These are phyloP conservation scores for Paguma larvata DNA, from an alignment of 2,797 vertebrate species.

Conservation along the genomic window DNA sequence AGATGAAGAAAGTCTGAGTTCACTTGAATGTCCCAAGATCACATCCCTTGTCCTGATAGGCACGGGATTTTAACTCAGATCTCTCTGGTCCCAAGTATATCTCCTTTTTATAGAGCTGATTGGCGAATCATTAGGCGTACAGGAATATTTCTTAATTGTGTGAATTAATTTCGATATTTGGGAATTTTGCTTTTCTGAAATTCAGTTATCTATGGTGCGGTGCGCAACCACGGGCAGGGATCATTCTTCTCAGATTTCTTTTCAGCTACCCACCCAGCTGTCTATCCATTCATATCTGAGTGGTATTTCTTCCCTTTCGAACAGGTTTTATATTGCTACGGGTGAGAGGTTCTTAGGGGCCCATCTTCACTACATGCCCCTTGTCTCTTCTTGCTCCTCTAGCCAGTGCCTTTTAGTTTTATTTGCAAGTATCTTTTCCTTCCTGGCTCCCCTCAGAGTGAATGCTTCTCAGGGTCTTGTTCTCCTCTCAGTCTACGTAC, in stretches of 20 bases:
- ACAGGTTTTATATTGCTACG: neutral
- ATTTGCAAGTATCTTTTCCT: neutral
- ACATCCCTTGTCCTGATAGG: neutral
- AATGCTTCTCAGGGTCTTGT: neutral
- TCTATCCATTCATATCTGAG: neutral
- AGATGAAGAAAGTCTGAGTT: neutral
- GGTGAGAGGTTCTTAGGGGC: too few species aligned
- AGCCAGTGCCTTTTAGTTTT: neutral
- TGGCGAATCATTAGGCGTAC: neutral
- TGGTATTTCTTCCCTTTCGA: neutral
- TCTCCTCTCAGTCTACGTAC: neutral
- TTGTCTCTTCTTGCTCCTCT: neutral
- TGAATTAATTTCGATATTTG: neutral
- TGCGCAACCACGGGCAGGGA: neutral
- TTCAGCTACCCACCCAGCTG: neutral
- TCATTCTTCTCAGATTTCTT: neutral
- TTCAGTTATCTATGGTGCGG: neutral
- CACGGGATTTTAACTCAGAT: neutral
- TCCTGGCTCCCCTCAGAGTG: neutral
- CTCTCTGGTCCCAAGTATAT: neutral
- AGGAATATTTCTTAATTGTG: neutral
- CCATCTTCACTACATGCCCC: neutral
- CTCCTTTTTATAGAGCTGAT: neutral
- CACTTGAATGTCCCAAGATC: neutral
- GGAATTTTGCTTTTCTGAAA: slow-evolving; percentile 29